Evolutionary conservation across 2,797 vertebrate genomes (phyloP), one percentile per base, ranked within the genome.

Genomic region (Cephalopachus bancanus): DNA sequence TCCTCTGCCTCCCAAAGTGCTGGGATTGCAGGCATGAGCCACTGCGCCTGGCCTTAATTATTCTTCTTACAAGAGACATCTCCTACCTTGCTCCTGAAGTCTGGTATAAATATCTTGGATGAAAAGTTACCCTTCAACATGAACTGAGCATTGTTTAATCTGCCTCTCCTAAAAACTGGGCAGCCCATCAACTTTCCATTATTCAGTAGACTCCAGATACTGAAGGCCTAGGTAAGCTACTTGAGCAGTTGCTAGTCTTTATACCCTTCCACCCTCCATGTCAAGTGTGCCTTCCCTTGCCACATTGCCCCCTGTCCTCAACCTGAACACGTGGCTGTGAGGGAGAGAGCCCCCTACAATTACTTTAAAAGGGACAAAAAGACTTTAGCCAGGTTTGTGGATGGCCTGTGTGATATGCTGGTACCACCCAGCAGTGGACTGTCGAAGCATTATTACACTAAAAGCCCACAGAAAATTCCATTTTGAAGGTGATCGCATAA

Each of bases 401-500:
- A 74, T 79, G 30, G 22, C 92, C 78, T 3, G 2, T 53, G 65
- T 37, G 37, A 37, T 37, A 37, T 37, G 37, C 37, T 79, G 53
- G 51, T 55, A 30, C 62, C 28, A 33, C 17, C 16, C 33, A 71
- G 71, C 76, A 71, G 28, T 44, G 60, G n/a, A 44, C 28, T 71
- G 28, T 22, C 26, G 59, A 37, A 59, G 28, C 11, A 55, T 89
- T 89, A 16, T 62, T 37, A 37, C 37, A 59, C 55, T 55, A 83
- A 60, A 75, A 92, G 49, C 49, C n/a, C 62, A 62, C 8, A 16
- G 71, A 72, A 71, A 83, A 44, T 71, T 88, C 62, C n/a, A 83
- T 83, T 84, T 78, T 71, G n/a, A 95, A 81, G 90, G 69, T 11
- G 16, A 53, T 24, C 44, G 51, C n/a, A 64, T 89, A 51, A 94